Base-by-base conservation (phyloP, 1,140 invertebrate genomes). In the Steinernema khuongi region DNA sequence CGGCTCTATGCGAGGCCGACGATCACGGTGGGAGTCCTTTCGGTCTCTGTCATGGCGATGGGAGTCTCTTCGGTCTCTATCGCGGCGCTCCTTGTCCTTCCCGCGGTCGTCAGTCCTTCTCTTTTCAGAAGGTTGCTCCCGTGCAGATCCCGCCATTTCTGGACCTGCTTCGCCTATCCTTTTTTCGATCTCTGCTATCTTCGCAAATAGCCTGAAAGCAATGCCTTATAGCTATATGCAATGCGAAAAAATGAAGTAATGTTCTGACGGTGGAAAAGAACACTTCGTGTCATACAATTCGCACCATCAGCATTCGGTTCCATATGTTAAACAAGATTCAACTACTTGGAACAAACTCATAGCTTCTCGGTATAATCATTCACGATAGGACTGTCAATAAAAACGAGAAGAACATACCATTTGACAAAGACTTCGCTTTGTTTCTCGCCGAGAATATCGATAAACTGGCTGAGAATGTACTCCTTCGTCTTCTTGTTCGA, bases 361-460 rank as follows among this genome's bases (percentile, higher is more conserved):
- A 60, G 50, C 50, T 60, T 60, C 50, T 60, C 50, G 50, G 50
- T 60, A 60, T 60, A 60, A 60, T 60, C 50, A 60, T 60, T 22
- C 50, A 60, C 50, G 22, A 60, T 14, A 4, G 14, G 14, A 60
- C 26, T 60, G 11, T 4, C 14, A 60, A 17, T 26, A 26, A 60
- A 60, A 22, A 17, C 50, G 2, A 22, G 19, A 60, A 60, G 50
- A 60, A 7, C 11, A 60, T 26, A 60, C 50, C 50, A 60, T 7
- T 60, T 22, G 7, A 22, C 50, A 22, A 60, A 60, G 4, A 26
- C 14, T 11, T 7, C 22, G 19, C 7, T 60, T 17, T 22, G 50
- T 26, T 60, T 60, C 50, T 60, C 50, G 14, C 50, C 50, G 50
- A 60, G 11, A 26, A 60, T 60, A 22, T 7, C 50, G 50, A 22